phyloP scores from a whole-genome alignment of 2,797 vertebrate species.

The Pangasius sanitwongsei region DNA sequence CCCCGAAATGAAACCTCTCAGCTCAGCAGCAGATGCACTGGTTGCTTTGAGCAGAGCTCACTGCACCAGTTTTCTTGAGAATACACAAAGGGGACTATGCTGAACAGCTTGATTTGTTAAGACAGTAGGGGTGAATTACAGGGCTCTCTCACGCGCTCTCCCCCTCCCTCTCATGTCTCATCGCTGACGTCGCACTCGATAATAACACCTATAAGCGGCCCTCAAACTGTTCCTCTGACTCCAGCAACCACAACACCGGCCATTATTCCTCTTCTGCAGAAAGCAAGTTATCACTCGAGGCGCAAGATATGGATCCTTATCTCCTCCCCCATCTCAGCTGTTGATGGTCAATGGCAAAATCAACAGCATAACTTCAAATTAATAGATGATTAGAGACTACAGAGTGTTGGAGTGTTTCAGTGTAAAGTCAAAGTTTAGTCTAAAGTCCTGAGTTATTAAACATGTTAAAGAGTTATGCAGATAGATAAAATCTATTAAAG shows the following conservation, averaged over 20 bases:
- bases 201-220: slow-evolving; percentile 66
- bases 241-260: slow-evolving; percentile 13
- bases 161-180: slow-evolving; percentile 65
- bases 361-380: not conserved
- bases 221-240: slow-evolving; percentile 25
- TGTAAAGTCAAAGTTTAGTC: not conserved
- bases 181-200: slow-evolving; percentile 82
- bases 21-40: not conserved
- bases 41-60: slow-evolving; percentile 28
- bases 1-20: not conserved
- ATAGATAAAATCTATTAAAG: not conserved
- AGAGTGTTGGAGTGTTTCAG: not conserved
- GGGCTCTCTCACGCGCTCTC: slow-evolving; percentile 67
- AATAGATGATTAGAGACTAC: not conserved
- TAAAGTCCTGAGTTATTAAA: not conserved
- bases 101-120: slow-evolving; percentile 61
- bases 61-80: slow-evolving; percentile 65
- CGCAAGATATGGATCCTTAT: slow-evolving; percentile 30
- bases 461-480: not conserved
- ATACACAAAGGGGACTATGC: slow-evolving; percentile 53
- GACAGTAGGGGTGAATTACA: slow-evolving; percentile 66
- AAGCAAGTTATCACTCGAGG: slow-evolving; percentile 18
- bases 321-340: slow-evolving; percentile 16
- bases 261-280: not conserved
- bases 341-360: not conserved